phyloP scores from a whole-genome alignment of 2,888 invertebrate species.

The Nomada ferruginata region DNA sequence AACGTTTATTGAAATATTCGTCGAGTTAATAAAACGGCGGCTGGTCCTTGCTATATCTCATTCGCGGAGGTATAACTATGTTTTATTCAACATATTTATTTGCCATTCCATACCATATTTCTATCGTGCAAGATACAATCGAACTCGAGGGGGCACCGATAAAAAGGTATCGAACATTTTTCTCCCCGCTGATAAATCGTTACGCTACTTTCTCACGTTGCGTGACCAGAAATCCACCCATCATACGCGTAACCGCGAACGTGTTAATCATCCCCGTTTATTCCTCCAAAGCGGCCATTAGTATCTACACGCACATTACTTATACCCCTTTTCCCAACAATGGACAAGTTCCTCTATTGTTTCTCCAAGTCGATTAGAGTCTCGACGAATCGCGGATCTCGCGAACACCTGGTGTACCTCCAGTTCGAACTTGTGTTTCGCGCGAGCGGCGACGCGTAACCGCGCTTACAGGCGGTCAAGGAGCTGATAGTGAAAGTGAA shows the following conservation, averaged over 20 bases:
- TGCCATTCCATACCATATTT: no score
- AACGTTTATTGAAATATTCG: no score
- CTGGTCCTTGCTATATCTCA: no score
- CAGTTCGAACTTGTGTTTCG: background rate
- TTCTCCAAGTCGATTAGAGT: slow-evolving; percentile 2
- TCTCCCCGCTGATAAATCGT: no score
- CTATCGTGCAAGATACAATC: no score
- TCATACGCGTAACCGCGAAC: background rate
- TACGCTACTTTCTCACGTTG: no score
- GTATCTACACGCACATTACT: no score
- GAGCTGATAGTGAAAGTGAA: slow-evolving; percentile 44
- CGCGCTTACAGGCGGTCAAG: slow-evolving; percentile 26
- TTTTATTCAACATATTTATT: no score
- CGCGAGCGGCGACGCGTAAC: slow-evolving; percentile 11
- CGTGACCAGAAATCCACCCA: background rate
- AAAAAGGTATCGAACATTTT: no score
- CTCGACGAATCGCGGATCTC: background rate
- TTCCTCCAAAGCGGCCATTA: background rate
- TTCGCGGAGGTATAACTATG: no score
- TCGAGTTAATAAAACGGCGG: no score
- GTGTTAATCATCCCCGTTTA: slow-evolving; percentile 10
- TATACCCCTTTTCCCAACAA: background rate
- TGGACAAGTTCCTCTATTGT: slow-evolving; percentile 9
- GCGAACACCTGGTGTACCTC: slow-evolving; percentile 12
- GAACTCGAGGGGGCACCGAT: no score